Evolutionary conservation across 2,888 invertebrate species (phyloP).

Genomic region (Orgyia antiqua): DNA sequence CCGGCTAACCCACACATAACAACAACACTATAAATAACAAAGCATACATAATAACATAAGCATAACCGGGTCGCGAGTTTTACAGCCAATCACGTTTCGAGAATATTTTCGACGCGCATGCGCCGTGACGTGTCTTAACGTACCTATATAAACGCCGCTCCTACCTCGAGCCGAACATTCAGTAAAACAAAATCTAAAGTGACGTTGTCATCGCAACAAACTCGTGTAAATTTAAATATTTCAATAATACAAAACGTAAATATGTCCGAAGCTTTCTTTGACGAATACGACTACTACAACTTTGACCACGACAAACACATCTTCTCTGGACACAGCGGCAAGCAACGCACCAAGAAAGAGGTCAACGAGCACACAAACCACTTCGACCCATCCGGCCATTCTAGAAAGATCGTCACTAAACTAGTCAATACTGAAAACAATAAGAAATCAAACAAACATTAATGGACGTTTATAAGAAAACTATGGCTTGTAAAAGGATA

Average conservation of each 20-base stretch:
- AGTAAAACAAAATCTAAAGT: conserved; percentile 43
- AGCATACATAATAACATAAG: too few relatives aligned
- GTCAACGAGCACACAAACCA: conserved; percentile 93
- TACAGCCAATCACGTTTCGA: conserved; percentile 61
- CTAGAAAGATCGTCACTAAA: conserved; percentile 93
- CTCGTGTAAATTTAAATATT: conserved; percentile 33
- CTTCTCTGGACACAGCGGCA: conserved; percentile 91
- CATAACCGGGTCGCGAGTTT: conserved; percentile 51
- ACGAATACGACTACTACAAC: conserved; percentile 96
- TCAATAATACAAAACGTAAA: conserved; percentile 46
- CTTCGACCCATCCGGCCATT: conserved; percentile 94
- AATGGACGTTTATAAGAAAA: conserved; percentile 36
- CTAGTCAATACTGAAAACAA: conserved; percentile 90
- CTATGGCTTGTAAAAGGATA: conserved; percentile 65
- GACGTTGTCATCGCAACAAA: conserved; percentile 42
- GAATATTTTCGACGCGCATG: conserved; percentile 71
- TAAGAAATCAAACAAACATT: conserved; percentile 78
- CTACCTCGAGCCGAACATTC: conserved; percentile 41
- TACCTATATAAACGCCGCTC: conserved; percentile 51
- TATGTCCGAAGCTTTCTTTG: conserved; percentile 91
- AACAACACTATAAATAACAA: conserved; percentile 52
- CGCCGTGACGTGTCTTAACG: conserved; percentile 65
- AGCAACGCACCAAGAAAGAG: conserved; percentile 93
- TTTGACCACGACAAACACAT: conserved; percentile 95
- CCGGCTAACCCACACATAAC: conserved; percentile 52